phyloP scores from a whole-genome alignment of 2,888 invertebrate genomes.

The Eupeodes latifasciatus region DNA sequence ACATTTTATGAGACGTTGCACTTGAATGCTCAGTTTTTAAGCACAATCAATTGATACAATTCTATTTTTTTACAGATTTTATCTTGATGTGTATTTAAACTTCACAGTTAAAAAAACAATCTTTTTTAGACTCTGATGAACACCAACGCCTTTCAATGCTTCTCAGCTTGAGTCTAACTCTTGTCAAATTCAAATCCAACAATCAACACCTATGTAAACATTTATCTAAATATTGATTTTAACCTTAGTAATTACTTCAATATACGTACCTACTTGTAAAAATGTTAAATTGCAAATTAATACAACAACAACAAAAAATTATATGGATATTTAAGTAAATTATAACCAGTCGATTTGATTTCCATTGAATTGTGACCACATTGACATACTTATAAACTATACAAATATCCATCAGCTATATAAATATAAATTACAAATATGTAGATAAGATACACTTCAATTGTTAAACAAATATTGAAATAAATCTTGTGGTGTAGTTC shows the following conservation, averaged over 20 bases:
- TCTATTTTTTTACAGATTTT: too few relatives aligned
- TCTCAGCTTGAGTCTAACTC: neutral
- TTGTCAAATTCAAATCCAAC: neutral
- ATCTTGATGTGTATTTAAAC: too few relatives aligned
- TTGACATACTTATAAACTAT: neutral
- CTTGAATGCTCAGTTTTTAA: too few relatives aligned
- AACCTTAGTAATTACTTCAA: conserved; percentile 5
- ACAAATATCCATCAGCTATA: neutral
- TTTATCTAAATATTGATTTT: conserved; percentile 14
- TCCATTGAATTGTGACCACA: conserved; percentile 27
- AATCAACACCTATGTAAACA: conserved; percentile 31
- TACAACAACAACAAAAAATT: neutral
- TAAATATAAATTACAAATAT: neutral
- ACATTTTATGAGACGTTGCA: too few relatives aligned
- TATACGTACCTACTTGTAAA: neutral
- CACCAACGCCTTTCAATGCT: neutral
- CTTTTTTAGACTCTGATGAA: neutral
- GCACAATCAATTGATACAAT: too few relatives aligned
- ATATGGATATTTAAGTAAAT: conserved; percentile 8
- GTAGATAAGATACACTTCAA: conserved; percentile 18
- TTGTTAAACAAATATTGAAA: conserved; percentile 26
- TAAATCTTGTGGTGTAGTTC: neutral
- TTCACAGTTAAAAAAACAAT: neutral
- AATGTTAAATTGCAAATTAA: conserved; percentile 22
- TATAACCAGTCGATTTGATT: conserved; percentile 7